Conservation (phyloP, 2,888 invertebrate species). For the Thera obeliscata region DNA sequence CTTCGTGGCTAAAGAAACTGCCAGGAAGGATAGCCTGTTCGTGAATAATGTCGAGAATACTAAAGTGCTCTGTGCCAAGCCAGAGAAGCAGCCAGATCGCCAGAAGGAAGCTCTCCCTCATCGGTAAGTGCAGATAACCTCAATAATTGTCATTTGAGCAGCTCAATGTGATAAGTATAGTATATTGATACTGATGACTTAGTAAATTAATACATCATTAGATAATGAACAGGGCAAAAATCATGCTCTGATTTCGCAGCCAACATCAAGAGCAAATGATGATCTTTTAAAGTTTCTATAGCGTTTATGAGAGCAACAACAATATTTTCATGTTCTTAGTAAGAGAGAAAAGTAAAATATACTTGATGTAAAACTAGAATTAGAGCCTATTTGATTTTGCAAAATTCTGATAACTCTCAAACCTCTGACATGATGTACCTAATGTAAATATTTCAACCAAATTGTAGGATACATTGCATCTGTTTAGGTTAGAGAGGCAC, state of each 20-base stretch:
- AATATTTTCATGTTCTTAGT: too few relatives aligned
- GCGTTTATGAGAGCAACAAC: too few relatives aligned
- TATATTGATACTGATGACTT: not conserved
- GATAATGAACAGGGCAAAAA: not conserved
- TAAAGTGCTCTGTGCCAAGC: constrained; percentile 64
- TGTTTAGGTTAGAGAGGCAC: too few relatives aligned
- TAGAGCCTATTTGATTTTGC: too few relatives aligned
- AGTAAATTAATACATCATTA: constrained; percentile 8
- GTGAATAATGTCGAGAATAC: constrained; percentile 68
- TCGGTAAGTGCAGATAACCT: constrained; percentile 54
- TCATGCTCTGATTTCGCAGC: not conserved
- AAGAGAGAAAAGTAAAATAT: too few relatives aligned
- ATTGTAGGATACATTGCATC: too few relatives aligned
- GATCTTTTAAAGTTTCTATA: too few relatives aligned
- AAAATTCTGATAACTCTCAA: too few relatives aligned
- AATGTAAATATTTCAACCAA: too few relatives aligned
- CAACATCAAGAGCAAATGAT: not conserved
- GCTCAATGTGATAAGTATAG: constrained; percentile 11
- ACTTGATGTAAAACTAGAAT: too few relatives aligned
- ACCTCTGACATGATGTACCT: too few relatives aligned
- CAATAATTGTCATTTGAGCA: constrained; percentile 12
- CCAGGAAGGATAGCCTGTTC: constrained; percentile 68
- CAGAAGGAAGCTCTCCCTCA: constrained; percentile 59
- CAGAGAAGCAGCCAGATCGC: constrained; percentile 67
- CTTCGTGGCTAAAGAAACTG: constrained; percentile 72